A percentile compares a stretch with the other conserved stretches of the same genome.
phyloP scores from a whole-genome alignment of 2,797 vertebrate genomes.

The Ambastaia sidthimunki region DNA sequence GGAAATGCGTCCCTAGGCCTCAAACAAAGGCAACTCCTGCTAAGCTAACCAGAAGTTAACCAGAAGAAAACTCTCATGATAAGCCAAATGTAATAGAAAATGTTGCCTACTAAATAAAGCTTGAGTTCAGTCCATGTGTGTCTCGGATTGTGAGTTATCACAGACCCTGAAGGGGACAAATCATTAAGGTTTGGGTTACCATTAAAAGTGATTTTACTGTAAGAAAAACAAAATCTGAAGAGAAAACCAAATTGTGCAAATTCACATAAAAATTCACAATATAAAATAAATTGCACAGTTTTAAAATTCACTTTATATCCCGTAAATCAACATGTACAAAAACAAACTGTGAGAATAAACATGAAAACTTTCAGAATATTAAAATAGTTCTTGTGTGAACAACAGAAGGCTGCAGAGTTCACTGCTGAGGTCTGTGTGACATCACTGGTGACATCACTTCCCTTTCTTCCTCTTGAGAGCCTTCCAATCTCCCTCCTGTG shows the following conservation, averaged over 20 bases:
- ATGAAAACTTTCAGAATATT: neutral
- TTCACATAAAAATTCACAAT: no score
- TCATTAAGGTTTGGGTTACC: no score
- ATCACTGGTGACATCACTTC: conserved; percentile 67
- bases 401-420: neutral
- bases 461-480: conserved; percentile 90
- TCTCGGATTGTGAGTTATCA: neutral
- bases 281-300: no score
- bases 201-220: no score
- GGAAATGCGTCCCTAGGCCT: neutral
- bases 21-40: conserved; percentile 33
- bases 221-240: no score
- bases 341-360: neutral
- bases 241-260: no score
- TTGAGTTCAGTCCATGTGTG: conserved; percentile 72
- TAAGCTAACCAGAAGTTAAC: conserved; percentile 38
- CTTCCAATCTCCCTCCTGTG: conserved; percentile 98
- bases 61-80: neutral
- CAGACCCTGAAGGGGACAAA: no score
- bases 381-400: neutral
- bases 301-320: conserved; percentile 1
- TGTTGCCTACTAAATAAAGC: no score
- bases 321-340: neutral
- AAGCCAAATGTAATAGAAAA: conserved; percentile 50
- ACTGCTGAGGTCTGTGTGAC: neutral